Evolutionary conservation across 92 coral and sea anemone species (phyloP).

Genomic region (Umimayanthus chanpuru): DNA sequence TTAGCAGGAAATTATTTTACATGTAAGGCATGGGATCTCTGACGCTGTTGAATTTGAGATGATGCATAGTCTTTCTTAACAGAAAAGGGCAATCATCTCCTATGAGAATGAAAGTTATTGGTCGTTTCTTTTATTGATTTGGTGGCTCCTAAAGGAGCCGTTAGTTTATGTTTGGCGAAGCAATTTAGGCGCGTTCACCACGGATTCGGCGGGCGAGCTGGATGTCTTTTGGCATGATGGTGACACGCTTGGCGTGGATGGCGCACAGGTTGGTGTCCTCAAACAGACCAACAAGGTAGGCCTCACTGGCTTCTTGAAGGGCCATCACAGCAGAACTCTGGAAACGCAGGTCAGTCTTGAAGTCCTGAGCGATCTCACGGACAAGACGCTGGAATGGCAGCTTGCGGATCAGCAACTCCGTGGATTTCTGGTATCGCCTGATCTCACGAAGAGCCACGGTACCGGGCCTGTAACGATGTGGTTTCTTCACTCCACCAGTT

Average conservation of each 20-base stretch:
- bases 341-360: slow-evolving; percentile 87
- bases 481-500: slow-evolving; percentile 98
- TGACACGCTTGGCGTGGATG: slow-evolving; percentile 97
- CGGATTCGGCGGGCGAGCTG: slow-evolving; percentile 95
- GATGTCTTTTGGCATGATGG: slow-evolving; percentile 97
- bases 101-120: too few species aligned
- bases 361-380: slow-evolving; percentile 87
- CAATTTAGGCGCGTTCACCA: slow-evolving; percentile 60
- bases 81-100: too few species aligned
- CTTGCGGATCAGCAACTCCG: slow-evolving; percentile 84
- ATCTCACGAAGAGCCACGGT: slow-evolving; percentile 89
- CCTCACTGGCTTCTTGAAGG: slow-evolving; percentile 91
- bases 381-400: slow-evolving; percentile 90
- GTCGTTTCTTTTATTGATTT: not conserved
- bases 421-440: slow-evolving; percentile 88
- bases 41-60: too few species aligned
- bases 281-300: slow-evolving; percentile 92
- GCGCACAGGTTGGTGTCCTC: slow-evolving; percentile 98
- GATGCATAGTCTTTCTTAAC: too few species aligned
- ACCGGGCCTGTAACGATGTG: slow-evolving; percentile 97
- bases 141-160: too few species aligned
- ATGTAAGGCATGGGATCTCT: too few species aligned
- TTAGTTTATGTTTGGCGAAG: not conserved
- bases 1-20: too few species aligned
- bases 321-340: slow-evolving; percentile 93